Conservation (phyloP, 1,140 invertebrate genomes). For the Drosophila navojoa region DNA sequence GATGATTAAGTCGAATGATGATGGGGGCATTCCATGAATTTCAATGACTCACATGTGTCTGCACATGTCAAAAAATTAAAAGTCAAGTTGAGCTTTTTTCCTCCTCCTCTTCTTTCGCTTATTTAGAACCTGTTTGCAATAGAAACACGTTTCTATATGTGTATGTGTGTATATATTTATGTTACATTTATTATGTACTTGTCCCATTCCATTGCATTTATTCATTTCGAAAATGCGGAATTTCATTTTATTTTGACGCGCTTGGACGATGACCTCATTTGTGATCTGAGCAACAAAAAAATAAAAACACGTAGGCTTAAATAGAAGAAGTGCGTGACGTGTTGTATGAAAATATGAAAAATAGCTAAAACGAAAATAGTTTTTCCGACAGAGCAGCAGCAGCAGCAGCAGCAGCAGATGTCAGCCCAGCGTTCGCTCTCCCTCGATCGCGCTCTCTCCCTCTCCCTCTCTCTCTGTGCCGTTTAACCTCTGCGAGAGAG, state of each 20-base stretch:
- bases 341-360: conserved; percentile 44
- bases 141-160: conserved; percentile 58
- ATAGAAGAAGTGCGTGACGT: conserved; percentile 48
- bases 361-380: conserved; percentile 48
- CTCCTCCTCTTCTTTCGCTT: background rate
- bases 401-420: conserved; percentile 39
- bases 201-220: conserved; percentile 44
- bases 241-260: conserved; percentile 31
- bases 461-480: background rate
- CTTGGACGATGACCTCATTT: conserved; percentile 58
- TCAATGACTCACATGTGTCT: conserved; percentile 31
- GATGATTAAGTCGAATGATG: conserved; percentile 13
- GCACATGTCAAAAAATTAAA: conserved; percentile 19
- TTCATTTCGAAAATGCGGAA: conserved; percentile 55
- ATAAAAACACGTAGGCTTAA: background rate
- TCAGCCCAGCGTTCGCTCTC: background rate
- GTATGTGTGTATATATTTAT: conserved; percentile 12
- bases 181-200: conserved; percentile 19
- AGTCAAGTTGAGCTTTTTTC: conserved; percentile 17
- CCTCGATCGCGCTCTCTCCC: background rate
- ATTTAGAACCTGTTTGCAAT: conserved; percentile 59
- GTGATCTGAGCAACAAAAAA: conserved; percentile 4
- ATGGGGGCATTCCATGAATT: conserved; percentile 25
- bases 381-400: conserved; percentile 25
- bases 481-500: conserved; percentile 13